Base-by-base conservation (phyloP, 2,888 invertebrate species). In the Desoria tigrina region DNA sequence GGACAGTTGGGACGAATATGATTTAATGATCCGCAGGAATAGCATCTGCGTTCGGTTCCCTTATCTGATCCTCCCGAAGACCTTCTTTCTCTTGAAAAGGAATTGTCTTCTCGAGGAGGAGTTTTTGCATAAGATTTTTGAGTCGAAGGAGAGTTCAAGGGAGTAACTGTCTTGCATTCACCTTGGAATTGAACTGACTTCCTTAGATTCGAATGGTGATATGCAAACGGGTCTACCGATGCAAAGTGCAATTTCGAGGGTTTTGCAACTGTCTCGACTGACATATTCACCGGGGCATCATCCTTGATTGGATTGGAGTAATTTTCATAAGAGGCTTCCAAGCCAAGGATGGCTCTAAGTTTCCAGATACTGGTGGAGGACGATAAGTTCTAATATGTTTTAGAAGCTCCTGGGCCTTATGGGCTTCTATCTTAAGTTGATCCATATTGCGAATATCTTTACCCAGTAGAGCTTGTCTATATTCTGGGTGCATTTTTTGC, bases 401-500 rank as follows among this genome's bases (percentile, higher is more conserved):
- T 6, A 55, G 27, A 24, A 62, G 14, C n/a, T 61, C 65, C 32
- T 65, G 61, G 18, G 65, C 61, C n/a, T 56, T 16, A 7, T 16
- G 21, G 1, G 65, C 65, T 3, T 49, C 27, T 4, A 21, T 18
- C 50, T 49, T 54, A 18, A 66, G 28, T 16, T 66, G 32, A n/a
- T 23, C 21, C 21, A 66, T 23, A 14, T 32, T 66, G 24, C 32
- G 23, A 24, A 28, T 55, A 14, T 9, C 42, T 45, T 54, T 57
- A 27, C 66, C 66, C n/a, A n/a, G n/a, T n/a, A n/a, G n/a, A n/a
- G n/a, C n/a, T n/a, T n/a, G n/a, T n/a, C n/a, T n/a, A n/a, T n/a
- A n/a, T n/a, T n/a, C n/a, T n/a, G n/a, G n/a, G n/a, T n/a, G n/a
- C n/a, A n/a, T n/a, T n/a, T n/a, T n/a, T n/a, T n/a, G n/a, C n/a